Evolutionary conservation across 1,140 invertebrate genomes (phyloP).

Genomic region (Saxidomus purpurata): DNA sequence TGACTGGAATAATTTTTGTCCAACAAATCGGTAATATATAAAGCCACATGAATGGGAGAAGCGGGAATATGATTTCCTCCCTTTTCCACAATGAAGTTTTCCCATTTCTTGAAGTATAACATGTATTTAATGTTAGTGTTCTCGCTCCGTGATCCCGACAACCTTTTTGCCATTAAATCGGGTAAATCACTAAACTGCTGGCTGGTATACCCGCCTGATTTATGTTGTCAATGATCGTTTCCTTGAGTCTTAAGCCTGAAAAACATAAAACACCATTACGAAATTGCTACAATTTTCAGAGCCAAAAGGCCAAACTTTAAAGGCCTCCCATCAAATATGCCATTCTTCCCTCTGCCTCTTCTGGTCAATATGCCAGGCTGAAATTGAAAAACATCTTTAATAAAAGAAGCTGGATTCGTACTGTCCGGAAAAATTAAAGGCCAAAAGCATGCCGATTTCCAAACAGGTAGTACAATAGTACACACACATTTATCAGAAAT

Average conservation of each 20-base stretch:
- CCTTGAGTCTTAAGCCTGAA: neutral
- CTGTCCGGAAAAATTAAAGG: too few relatives aligned
- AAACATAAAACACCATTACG: conserved; percentile 9
- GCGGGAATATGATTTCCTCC: conserved; percentile 49
- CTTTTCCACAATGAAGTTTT: conserved; percentile 9
- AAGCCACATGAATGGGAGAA: conserved; percentile 38
- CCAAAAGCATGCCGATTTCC: too few relatives aligned
- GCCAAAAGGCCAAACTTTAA: neutral
- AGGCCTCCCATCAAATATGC: conserved; percentile 21
- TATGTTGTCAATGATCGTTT: neutral
- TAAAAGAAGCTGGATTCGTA: neutral
- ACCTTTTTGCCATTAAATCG: conserved; percentile 3
- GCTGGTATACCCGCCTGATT: neutral
- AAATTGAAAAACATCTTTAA: neutral
- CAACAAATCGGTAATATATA: conserved; percentile 46
- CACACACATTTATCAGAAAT: too few relatives aligned
- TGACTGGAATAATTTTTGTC: neutral
- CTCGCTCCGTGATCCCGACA: too few relatives aligned
- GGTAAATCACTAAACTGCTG: conserved; percentile 7
- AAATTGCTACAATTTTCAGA: too few relatives aligned
- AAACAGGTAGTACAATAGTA: too few relatives aligned
- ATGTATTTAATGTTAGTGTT: conserved; percentile 48
- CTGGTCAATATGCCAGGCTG: conserved; percentile 17
- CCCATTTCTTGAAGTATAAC: conserved; percentile 48
- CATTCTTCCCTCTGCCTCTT: too few relatives aligned